phyloP scores from a whole-genome alignment of 1,140 invertebrate species.

The Matsumurasca onukii region DNA sequence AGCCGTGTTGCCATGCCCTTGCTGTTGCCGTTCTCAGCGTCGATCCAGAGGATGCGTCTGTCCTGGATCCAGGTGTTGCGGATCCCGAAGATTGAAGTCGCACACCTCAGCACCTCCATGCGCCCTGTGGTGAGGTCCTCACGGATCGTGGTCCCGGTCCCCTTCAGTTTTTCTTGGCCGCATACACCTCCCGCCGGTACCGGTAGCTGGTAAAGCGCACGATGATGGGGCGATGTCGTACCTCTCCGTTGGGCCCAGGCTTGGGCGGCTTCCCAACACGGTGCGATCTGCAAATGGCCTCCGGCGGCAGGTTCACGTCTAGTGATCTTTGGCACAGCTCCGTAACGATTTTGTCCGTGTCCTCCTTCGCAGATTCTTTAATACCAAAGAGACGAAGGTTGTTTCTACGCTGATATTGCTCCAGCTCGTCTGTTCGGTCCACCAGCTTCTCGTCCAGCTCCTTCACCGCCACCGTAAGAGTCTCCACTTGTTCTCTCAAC shows the following conservation, averaged over 20 bases:
- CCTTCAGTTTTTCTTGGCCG: neutral
- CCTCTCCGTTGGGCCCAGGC: neutral
- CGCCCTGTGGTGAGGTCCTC: neutral
- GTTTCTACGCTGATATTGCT: neutral
- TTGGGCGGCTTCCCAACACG: neutral
- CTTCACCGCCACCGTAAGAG: neutral
- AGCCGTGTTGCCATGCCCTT: no score
- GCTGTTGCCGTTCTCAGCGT: no score
- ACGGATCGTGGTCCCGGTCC: neutral
- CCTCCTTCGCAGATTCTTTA: neutral
- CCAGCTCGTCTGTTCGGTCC: neutral
- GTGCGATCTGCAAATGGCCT: neutral
- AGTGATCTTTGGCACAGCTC: neutral
- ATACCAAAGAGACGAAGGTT: constrained; percentile 1
- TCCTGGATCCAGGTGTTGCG: neutral
- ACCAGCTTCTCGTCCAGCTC: neutral
- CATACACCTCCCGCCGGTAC: neutral
- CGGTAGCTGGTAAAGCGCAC: neutral
- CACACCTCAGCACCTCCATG: neutral
- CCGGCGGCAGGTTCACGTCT: no score
- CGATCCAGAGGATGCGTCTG: neutral
- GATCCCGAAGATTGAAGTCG: no score
- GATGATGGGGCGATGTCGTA: neutral
- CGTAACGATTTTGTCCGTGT: neutral
- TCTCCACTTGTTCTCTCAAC: neutral